Conservation (phyloP, 2,888 invertebrate species). For the Antitype chi region DNA sequence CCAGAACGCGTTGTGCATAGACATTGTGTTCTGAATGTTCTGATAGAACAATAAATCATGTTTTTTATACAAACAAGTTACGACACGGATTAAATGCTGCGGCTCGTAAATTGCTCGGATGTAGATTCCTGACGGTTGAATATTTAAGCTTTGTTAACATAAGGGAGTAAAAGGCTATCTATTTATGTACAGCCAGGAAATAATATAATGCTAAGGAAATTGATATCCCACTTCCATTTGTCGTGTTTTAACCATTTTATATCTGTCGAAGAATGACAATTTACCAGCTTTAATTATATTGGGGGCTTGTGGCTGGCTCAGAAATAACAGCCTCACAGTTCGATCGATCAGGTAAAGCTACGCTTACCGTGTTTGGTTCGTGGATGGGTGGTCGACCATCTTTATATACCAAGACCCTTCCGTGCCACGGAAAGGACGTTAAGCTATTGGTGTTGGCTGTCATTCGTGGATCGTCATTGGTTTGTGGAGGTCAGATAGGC, state of each 20-base stretch:
- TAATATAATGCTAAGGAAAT: not conserved
- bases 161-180: slow-evolving; percentile 15
- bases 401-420: too few species aligned
- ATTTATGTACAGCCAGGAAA: not conserved
- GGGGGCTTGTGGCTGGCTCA: too few species aligned
- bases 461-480: too few species aligned
- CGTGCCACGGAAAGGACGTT: too few species aligned
- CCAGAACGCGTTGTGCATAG: slow-evolving; percentile 45
- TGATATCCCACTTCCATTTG: not conserved
- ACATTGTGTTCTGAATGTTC: slow-evolving; percentile 42
- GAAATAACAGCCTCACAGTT: too few species aligned
- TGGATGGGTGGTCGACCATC: too few species aligned
- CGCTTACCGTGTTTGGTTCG: too few species aligned
- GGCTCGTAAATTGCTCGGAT: slow-evolving; percentile 50
- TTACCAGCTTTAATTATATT: not conserved
- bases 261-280: not conserved
- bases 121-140: slow-evolving; percentile 37
- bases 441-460: too few species aligned
- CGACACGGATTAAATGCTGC: slow-evolving; percentile 53
- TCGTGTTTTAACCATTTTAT: not conserved
- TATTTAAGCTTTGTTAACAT: slow-evolving; percentile 43
- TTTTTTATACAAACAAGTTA: slow-evolving; percentile 62
- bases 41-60: slow-evolving; percentile 56
- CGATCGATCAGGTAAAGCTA: too few species aligned
- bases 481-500: too few species aligned